Base-by-base conservation (phyloP, 2,797 vertebrate genomes). In the Sebastolobus altivelis region DNA sequence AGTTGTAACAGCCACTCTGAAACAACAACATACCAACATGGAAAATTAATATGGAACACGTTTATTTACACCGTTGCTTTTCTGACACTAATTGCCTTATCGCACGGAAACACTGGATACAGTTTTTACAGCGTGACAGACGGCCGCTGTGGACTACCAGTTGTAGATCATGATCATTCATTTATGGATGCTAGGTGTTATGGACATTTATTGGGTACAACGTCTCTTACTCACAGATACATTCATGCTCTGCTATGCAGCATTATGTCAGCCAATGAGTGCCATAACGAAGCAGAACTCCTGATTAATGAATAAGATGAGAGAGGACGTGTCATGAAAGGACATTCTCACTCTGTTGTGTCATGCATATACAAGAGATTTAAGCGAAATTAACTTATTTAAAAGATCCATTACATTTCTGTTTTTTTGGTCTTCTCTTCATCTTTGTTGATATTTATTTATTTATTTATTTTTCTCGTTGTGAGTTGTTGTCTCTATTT, bases 1-100 rank as follows among this genome's bases (percentile, higher is more conserved):
- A 99, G 88, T 95, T 95, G 67, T 97, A 99, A 33, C 88, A 93
- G 33, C 97, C 98, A 11, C 98, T 99, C 98, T 99, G 93, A 71
- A 89, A 89, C 61, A 74, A 89, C 61, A 74, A 58, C 20, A 46
- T 0, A 61, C 2, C 22, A 71, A 52, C 12, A 76, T 9, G 5
- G 8, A 12, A 60, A 63, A 33, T 16, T 1, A 4, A 20, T 10
- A 63, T 9, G 2, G 25, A 52, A 29, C 8, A 43, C 2, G 2
- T 66, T 72, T 14, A 70, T 69, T 65, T 6, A 63, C 1, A 25
- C 2, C 0, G 0, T 27, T 67, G 29, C 16, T 37, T 13, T 75
- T 6, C 65, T 25, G 29, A 43, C 9, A 56, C 22, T 22, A 25
- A 72, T 2, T 65, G 27, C 10, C 3, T 43, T 31, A 5, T 55